Percentiles rank a stretch among this genome's conserved stretches.
Evolutionary conservation across 2,113 vertebrate species (phyloP).

Genomic region (Paralichthys olivaceus): DNA sequence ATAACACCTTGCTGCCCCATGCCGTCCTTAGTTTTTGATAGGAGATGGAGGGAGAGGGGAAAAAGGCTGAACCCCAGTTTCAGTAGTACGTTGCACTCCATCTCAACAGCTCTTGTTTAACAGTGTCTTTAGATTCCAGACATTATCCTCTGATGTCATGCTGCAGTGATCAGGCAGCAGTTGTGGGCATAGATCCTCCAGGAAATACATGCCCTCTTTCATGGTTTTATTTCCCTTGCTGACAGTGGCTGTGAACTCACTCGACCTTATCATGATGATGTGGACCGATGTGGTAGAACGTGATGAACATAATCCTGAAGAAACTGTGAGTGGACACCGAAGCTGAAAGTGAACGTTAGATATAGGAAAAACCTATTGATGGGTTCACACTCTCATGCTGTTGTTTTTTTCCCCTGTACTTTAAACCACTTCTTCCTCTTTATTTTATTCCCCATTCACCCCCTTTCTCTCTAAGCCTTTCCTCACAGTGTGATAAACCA

Average conservation of each 20-base stretch:
- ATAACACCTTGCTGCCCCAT: too few species aligned
- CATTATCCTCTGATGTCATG: too few species aligned
- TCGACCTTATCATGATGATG: slow-evolving; percentile 2
- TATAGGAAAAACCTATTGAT: slow-evolving; percentile 33
- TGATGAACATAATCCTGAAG: not conserved
- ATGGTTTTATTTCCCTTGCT: not conserved
- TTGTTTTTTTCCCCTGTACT: not conserved
- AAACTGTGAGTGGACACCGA: slow-evolving; percentile 35
- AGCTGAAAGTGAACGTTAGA: slow-evolving; percentile 25
- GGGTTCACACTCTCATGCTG: slow-evolving; percentile 13
- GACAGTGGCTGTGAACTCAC: too few species aligned
- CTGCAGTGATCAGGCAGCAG: too few species aligned
- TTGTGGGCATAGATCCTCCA: too few species aligned
- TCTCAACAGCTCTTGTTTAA: too few species aligned
- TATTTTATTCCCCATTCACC: slow-evolving; percentile 26
- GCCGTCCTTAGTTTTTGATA: too few species aligned
- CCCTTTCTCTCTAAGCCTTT: slow-evolving; percentile 14
- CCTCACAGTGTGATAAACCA: slow-evolving; percentile 18
- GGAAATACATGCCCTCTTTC: slow-evolving; percentile 8
- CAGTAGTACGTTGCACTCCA: too few species aligned
- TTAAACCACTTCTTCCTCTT: slow-evolving; percentile 4
- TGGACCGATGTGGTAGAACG: slow-evolving; percentile 24
- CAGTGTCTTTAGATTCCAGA: too few species aligned
- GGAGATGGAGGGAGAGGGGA: not conserved
- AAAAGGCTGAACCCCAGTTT: not conserved